These are phyloP conservation scores for Epirrhoe tristata DNA, from an alignment of 2,888 invertebrate species.

Conservation along the genomic window DNA sequence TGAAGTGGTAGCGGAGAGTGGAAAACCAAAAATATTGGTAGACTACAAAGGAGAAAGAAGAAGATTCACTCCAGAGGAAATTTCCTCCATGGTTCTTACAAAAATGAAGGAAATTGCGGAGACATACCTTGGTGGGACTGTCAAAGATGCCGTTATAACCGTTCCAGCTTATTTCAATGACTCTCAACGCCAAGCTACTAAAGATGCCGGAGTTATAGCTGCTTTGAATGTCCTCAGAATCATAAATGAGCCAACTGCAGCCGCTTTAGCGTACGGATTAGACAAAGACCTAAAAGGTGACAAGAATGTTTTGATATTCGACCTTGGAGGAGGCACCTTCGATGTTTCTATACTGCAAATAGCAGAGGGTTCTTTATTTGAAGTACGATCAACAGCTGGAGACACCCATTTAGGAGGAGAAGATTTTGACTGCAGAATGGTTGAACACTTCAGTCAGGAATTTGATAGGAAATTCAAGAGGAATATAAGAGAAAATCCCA, in stretches of 20 bases:
- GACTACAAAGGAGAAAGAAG: conserved; percentile 91
- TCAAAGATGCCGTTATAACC: conserved; percentile 92
- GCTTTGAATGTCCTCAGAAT: conserved; percentile 95
- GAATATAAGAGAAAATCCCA: conserved; percentile 88
- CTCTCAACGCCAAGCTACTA: conserved; percentile 93
- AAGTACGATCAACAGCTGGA: conserved; percentile 92
- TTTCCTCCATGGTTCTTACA: conserved; percentile 93
- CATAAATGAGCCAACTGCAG: conserved; percentile 96
- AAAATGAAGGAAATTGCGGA: conserved; percentile 95
- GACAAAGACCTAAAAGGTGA: conserved; percentile 91
- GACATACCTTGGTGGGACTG: conserved; percentile 89
- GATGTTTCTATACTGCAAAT: conserved; percentile 96
- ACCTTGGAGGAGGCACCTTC: conserved; percentile 95
- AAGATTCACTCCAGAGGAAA: conserved; percentile 92
- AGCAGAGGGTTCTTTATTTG: conserved; percentile 93
- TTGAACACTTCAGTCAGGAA: conserved; percentile 91
- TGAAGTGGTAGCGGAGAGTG: conserved; percentile 87
- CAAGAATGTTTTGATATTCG: conserved; percentile 90
- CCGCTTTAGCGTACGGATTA: conserved; percentile 93
- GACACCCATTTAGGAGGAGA: conserved; percentile 93
- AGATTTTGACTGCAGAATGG: conserved; percentile 92
- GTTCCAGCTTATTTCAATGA: conserved; percentile 95
- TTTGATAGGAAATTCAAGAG: conserved; percentile 91
- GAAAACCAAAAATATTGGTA: conserved; percentile 90
- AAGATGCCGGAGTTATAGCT: conserved; percentile 94